Conservation (phyloP, 2,113 vertebrate genomes). For the Vanacampus margaritifer region DNA sequence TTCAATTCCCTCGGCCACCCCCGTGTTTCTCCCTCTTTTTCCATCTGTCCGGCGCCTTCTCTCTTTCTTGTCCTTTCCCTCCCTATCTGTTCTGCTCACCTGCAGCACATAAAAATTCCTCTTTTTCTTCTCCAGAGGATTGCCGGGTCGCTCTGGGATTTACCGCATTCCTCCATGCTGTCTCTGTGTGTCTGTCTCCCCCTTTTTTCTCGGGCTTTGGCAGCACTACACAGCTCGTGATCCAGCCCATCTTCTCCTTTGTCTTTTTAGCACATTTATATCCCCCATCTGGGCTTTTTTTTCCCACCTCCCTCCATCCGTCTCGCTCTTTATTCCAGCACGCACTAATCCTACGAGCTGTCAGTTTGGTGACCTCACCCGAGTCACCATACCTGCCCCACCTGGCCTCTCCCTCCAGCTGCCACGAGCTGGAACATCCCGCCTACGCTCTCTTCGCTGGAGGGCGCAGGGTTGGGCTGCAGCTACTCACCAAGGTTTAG, state of each 20-base stretch:
- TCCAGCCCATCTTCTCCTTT: conserved; percentile 47
- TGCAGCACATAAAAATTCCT: conserved; percentile 84
- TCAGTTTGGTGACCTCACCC: conserved; percentile 54
- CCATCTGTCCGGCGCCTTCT: conserved; percentile 56
- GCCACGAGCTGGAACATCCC: conserved; percentile 61
- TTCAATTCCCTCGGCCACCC: conserved; percentile 63
- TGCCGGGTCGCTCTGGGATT: conserved; percentile 71
- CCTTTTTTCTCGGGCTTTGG: conserved; percentile 42
- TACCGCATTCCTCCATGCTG: conserved; percentile 75
- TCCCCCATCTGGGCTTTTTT: conserved; percentile 46
- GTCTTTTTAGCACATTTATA: conserved; percentile 63
- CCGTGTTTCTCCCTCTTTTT: conserved; percentile 58
- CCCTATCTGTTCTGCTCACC: conserved; percentile 72
- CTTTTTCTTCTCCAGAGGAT: conserved; percentile 76
- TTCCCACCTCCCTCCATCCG: conserved; percentile 43
- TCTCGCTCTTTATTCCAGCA: conserved; percentile 34
- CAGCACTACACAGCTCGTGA: conserved; percentile 48
- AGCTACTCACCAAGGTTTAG: conserved; percentile 47
- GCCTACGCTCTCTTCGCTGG: conserved; percentile 62
- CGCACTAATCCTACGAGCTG: conserved; percentile 41
- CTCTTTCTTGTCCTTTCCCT: conserved; percentile 43
- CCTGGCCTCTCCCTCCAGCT: conserved; percentile 64
- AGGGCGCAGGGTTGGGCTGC: conserved; percentile 73
- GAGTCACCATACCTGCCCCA: conserved; percentile 57
- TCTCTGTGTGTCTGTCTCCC: conserved; percentile 53